Evolutionary conservation across 1,140 invertebrate genomes (phyloP).

Genomic region (Nixonia krombeini): DNA sequence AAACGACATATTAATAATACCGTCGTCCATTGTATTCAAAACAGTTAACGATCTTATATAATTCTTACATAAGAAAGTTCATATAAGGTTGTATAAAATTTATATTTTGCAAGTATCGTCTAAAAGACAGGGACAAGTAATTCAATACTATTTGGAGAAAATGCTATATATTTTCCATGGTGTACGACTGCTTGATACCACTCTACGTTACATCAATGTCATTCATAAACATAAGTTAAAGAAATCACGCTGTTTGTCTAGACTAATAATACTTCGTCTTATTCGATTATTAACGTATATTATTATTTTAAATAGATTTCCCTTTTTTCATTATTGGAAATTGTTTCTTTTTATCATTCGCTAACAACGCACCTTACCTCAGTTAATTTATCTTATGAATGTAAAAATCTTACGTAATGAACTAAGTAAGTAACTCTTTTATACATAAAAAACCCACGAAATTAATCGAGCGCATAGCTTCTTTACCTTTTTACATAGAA

Average conservation of each 20-base stretch:
- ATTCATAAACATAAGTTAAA: conserved; percentile 44
- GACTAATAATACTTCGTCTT: conserved; percentile 47
- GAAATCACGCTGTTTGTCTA: conserved; percentile 40
- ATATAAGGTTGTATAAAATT: too few relatives aligned
- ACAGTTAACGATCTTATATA: too few relatives aligned
- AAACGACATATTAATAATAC: too few relatives aligned
- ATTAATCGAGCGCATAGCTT: conserved; percentile 18
- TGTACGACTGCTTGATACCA: conserved; percentile 36
- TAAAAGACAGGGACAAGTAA: too few relatives aligned
- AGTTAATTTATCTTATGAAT: conserved; percentile 30
- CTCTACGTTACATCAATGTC: conserved; percentile 41
- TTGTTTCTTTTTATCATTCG: conserved; percentile 13
- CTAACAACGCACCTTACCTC: conserved; percentile 26
- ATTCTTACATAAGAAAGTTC: too few relatives aligned
- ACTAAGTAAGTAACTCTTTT: conserved; percentile 32
- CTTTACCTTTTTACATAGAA: conserved; percentile 37
- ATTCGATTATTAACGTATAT: conserved; percentile 36
- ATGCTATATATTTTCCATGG: conserved; percentile 48
- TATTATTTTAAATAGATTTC: conserved; percentile 28
- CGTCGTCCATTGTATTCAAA: too few relatives aligned
- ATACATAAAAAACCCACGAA: conserved; percentile 28
- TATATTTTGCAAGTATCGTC: too few relatives aligned
- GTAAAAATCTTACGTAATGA: conserved; percentile 29
- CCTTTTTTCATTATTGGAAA: conserved; percentile 22
- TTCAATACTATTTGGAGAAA: conserved; percentile 28